A percentile compares a stretch with the other conserved stretches of the same genome.
Conservation (phyloP, 2,113 vertebrate species). For the Calyptommatus sinebrachiatus region DNA sequence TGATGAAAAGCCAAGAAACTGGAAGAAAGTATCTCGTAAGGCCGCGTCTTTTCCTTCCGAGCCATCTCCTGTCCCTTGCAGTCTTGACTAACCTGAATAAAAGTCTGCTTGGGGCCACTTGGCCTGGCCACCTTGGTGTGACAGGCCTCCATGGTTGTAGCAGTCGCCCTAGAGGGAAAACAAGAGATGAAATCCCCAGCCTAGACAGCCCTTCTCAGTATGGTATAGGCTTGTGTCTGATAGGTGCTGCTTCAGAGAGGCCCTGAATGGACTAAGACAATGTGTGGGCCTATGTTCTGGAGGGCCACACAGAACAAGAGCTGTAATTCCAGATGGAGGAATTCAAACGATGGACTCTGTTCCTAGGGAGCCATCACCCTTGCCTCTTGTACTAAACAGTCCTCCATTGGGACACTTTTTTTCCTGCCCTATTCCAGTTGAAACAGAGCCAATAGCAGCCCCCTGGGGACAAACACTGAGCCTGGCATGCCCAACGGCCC, state of each 20-base stretch:
- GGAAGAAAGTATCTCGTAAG: too few relatives aligned
- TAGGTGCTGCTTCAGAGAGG: not conserved
- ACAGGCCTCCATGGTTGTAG: slow-evolving; percentile 61
- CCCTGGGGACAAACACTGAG: not conserved
- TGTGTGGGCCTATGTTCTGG: not conserved
- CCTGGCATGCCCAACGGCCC: too few relatives aligned
- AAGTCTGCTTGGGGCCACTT: slow-evolving; percentile 47
- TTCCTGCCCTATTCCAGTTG: not conserved
- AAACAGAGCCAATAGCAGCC: not conserved
- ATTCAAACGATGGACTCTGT: not conserved
- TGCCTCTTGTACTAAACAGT: too few relatives aligned
- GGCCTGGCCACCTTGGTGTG: slow-evolving; percentile 43
- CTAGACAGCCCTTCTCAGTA: not conserved
- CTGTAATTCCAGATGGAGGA: not conserved
- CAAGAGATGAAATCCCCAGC: not conserved
- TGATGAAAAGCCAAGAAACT: too few relatives aligned
- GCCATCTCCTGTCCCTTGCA: not conserved
- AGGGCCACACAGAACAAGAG: not conserved
- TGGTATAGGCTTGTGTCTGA: too few relatives aligned
- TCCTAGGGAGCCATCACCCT: too few relatives aligned
- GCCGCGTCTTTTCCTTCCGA: not conserved
- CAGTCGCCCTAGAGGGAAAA: not conserved
- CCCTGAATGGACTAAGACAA: not conserved
- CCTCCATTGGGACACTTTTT: too few relatives aligned
- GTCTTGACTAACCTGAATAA: slow-evolving; percentile 66